Evolutionary conservation across 1,140 invertebrate species (phyloP).

Genomic region (Calliphora vicina): DNA sequence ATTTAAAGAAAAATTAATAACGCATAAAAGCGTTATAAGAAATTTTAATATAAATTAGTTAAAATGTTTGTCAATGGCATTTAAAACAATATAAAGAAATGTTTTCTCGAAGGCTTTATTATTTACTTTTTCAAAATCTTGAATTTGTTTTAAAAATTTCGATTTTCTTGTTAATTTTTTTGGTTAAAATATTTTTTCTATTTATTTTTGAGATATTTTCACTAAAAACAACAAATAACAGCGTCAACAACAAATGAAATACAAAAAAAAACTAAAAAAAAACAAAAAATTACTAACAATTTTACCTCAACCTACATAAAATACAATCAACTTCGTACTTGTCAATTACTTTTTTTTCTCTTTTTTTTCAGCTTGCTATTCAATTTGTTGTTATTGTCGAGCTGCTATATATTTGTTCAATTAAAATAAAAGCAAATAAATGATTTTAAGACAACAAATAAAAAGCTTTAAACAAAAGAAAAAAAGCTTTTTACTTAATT

Average conservation of each 20-base stretch:
- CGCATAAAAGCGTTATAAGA: background rate
- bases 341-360: constrained; percentile 18
- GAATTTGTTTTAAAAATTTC: background rate
- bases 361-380: background rate
- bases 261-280: constrained; percentile 21
- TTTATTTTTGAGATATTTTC: no score
- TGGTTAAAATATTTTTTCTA: no score
- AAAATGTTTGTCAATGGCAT: no score
- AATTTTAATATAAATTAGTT: no score
- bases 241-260: background rate
- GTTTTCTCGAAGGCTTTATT: no score
- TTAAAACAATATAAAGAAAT: no score
- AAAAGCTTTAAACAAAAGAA: background rate
- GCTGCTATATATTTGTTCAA: constrained; percentile 19
- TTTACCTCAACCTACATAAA: constrained; percentile 34
- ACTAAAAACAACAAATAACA: background rate
- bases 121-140: background rate
- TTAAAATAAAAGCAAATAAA: constrained; percentile 19
- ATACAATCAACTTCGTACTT: constrained; percentile 36
- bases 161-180: background rate
- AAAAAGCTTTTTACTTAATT: background rate
- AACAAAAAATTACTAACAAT: constrained; percentile 12
- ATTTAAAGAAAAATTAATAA: background rate
- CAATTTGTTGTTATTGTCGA: constrained; percentile 24
- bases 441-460: background rate